Conservation (phyloP, 2,888 invertebrate genomes). For the Caenorhabditis doughertyi region DNA sequence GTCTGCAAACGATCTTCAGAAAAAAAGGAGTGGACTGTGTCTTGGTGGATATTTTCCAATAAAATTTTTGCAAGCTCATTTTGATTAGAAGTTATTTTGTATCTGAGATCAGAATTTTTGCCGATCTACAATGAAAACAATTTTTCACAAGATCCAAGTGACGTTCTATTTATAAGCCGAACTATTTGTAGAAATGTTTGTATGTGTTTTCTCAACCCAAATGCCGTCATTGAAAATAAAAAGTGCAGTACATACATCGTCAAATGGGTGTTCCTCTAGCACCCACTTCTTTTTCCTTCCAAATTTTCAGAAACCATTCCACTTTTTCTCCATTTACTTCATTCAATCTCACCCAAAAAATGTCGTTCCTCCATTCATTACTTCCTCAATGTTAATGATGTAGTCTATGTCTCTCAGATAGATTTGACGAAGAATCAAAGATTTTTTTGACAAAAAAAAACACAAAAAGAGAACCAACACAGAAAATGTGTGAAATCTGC, state of each 20-base stretch:
- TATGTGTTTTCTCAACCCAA: background rate
- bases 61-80: too few species aligned
- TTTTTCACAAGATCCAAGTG: too few species aligned
- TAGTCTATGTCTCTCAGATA: background rate
- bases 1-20: background rate
- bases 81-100: too few species aligned
- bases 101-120: too few species aligned
- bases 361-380: background rate
- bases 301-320: slow-evolving; percentile 4
- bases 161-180: too few species aligned
- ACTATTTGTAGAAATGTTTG: background rate
- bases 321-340: background rate
- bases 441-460: background rate
- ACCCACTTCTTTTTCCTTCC: background rate
- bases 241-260: too few species aligned
- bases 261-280: too few species aligned
- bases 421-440: slow-evolving; percentile 24
- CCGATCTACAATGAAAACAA: too few species aligned
- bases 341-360: background rate
- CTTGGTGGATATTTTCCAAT: too few species aligned
- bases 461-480: background rate
- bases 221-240: background rate
- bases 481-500: slow-evolving; percentile 37
- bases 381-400: slow-evolving; percentile 25
- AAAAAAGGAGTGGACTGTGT: too few species aligned